These are phyloP conservation scores for Actinia equina DNA, from an alignment of 64 coral and sea anemone species.

Conservation along the genomic window DNA sequence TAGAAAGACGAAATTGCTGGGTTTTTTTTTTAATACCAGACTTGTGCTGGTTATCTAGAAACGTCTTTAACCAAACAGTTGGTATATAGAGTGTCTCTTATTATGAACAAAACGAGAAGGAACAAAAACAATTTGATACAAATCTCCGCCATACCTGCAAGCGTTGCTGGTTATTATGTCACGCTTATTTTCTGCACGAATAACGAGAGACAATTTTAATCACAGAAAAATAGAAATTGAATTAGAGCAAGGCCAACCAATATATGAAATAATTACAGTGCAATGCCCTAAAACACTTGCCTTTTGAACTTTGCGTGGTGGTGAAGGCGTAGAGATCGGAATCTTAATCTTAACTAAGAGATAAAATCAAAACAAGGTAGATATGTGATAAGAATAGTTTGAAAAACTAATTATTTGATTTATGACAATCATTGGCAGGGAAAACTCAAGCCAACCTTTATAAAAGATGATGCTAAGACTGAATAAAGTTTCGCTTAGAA, in stretches of 20 bases:
- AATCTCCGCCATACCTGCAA: background rate
- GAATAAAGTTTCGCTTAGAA: background rate
- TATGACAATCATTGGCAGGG: too few species aligned
- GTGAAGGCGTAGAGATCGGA: background rate
- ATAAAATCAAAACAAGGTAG: background rate
- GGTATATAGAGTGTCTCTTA: background rate
- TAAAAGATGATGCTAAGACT: too few species aligned
- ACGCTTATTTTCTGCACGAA: background rate
- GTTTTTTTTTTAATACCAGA: background rate
- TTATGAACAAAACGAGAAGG: background rate
- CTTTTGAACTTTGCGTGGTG: constrained; percentile 2
- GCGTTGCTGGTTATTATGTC: background rate
- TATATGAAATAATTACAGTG: background rate
- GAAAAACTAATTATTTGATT: too few species aligned
- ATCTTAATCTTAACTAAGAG: background rate
- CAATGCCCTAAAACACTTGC: background rate
- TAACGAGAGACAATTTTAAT: background rate
- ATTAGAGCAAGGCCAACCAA: background rate
- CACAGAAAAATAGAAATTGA: background rate
- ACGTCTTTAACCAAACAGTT: background rate
- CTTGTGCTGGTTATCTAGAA: background rate
- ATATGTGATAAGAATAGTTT: background rate
- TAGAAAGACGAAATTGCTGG: background rate
- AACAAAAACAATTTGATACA: background rate
- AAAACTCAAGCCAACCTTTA: background rate